Conservation (phyloP, 2,888 invertebrate genomes). For the Mimachlamys varia region DNA sequence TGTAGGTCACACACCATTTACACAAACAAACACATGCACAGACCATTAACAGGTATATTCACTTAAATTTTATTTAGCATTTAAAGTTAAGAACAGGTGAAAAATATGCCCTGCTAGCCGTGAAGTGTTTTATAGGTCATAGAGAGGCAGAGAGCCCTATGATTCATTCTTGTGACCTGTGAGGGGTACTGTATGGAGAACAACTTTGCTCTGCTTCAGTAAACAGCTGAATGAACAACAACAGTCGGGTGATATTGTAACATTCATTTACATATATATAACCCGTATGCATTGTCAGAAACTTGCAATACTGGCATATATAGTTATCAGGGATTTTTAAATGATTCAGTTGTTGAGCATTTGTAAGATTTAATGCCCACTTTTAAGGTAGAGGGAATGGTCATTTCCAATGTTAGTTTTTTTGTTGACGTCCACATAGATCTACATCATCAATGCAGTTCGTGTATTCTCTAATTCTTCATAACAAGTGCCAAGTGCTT, state of each 20-base stretch:
- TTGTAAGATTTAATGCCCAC: too few relatives aligned
- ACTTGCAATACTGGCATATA: too few relatives aligned
- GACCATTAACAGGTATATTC: not conserved
- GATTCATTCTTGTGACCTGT: slow-evolving; percentile 11
- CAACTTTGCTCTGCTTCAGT: slow-evolving; percentile 36
- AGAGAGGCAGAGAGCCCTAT: not conserved
- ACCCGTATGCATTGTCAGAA: not conserved
- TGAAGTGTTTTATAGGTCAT: not conserved
- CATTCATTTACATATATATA: not conserved
- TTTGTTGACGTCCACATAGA: too few relatives aligned
- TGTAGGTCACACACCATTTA: slow-evolving; percentile 10
- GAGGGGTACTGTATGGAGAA: not conserved
- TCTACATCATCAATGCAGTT: too few relatives aligned
- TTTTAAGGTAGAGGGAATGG: too few relatives aligned
- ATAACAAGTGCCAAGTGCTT: too few relatives aligned
- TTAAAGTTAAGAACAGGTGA: not conserved
- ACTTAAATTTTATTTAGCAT: not conserved
- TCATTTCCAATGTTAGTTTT: too few relatives aligned
- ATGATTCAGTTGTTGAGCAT: too few relatives aligned
- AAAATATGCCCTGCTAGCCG: not conserved
- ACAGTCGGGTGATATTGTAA: slow-evolving; percentile 19
- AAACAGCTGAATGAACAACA: slow-evolving; percentile 16
- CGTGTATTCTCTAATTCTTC: too few relatives aligned
- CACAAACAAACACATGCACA: not conserved
- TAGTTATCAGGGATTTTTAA: too few relatives aligned